Evolutionary conservation across 2,888 invertebrate genomes (phyloP).

Genomic region (Dromius quadrimaculatus): DNA sequence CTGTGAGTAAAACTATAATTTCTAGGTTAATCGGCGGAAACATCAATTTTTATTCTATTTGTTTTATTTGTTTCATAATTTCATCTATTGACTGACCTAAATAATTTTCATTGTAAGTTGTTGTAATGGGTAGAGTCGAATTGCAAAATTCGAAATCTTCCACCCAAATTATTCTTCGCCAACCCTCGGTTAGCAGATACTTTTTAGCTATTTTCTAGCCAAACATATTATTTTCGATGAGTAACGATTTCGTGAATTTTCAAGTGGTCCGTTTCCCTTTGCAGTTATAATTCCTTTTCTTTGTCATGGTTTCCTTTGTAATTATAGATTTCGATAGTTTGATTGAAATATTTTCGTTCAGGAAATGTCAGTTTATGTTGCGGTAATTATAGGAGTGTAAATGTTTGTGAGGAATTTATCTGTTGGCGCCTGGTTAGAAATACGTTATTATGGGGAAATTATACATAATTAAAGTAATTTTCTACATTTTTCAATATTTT

Average conservation of each 20-base stretch:
- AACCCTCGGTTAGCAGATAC: conserved; percentile 37
- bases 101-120: too few relatives aligned
- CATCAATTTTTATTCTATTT: too few relatives aligned
- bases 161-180: not conserved
- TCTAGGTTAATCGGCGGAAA: too few relatives aligned
- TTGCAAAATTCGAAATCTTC: not conserved
- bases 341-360: conserved; percentile 44
- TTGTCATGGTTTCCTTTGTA: conserved; percentile 38
- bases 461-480: conserved; percentile 14
- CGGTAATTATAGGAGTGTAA: conserved; percentile 14
- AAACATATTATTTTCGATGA: conserved; percentile 52
- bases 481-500: conserved; percentile 1
- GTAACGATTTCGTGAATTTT: conserved; percentile 44
- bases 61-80: too few relatives aligned
- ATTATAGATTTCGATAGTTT: conserved; percentile 33
- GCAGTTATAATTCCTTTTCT: conserved; percentile 14
- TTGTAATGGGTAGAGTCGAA: not conserved
- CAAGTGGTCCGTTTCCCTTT: conserved; percentile 27
- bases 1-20: too few relatives aligned
- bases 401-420: conserved; percentile 21
- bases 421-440: conserved; percentile 36
- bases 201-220: conserved; percentile 43
- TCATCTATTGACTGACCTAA: too few relatives aligned
- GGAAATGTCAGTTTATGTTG: conserved; percentile 35
- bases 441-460: conserved; percentile 20